Evolutionary conservation across 92 coral and sea anemone species (phyloP).

Genomic region (Muricea muricata): DNA sequence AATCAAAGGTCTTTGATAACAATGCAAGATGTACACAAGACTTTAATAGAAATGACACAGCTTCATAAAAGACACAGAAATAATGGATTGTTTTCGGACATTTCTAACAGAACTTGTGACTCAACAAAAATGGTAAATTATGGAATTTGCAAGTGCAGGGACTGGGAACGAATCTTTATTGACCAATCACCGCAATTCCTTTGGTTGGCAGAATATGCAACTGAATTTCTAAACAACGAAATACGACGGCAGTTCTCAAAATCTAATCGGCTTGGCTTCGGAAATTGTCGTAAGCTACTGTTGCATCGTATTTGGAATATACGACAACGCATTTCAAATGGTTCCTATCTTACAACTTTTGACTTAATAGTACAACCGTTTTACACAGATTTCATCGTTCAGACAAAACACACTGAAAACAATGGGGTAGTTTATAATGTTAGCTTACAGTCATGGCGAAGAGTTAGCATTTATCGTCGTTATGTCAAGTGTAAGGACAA

Average conservation of each 20-base stretch:
- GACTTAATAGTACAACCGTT: conserved; percentile 81
- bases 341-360: conserved; percentile 75
- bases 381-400: conserved; percentile 80
- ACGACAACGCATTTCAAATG: conserved; percentile 71
- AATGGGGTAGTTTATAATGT: conserved; percentile 23
- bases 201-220: conserved; percentile 86
- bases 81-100: conserved; percentile 76
- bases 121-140: conserved; percentile 72
- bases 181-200: conserved; percentile 74
- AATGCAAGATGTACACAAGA: conserved; percentile 80
- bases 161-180: conserved; percentile 81
- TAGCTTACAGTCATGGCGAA: conserved; percentile 61
- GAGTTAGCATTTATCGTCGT: conserved; percentile 88
- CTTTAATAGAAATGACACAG: conserved; percentile 65
- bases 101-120: conserved; percentile 86
- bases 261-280: conserved; percentile 68
- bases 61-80: conserved; percentile 13
- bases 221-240: conserved; percentile 79
- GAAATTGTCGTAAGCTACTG: conserved; percentile 80
- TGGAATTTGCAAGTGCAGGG: conserved; percentile 90
- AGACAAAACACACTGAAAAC: conserved; percentile 60
- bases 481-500: conserved; percentile 80
- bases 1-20: conserved; percentile 84
- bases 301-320: conserved; percentile 79
- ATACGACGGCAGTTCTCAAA: conserved; percentile 65